Conservation (phyloP, 2,888 invertebrate species). For the Gisinianus flammeolus region DNA sequence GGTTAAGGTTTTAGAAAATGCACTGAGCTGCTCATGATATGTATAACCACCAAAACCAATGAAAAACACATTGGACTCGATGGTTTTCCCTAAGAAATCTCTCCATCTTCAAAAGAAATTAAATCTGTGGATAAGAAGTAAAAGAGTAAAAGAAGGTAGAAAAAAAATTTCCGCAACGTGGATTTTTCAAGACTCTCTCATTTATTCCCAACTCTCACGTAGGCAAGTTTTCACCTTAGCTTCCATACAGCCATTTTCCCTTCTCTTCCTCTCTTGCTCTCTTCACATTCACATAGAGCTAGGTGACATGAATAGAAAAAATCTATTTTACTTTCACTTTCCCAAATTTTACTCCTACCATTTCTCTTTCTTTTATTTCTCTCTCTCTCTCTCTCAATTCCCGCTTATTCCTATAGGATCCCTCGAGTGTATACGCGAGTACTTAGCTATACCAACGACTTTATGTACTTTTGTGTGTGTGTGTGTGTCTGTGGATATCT, state of each 20-base stretch:
- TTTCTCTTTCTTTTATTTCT: background rate
- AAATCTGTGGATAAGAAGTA: constrained; percentile 7
- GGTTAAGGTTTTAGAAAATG: too few species aligned
- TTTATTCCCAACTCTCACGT: constrained; percentile 22
- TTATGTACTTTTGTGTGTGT: too few species aligned
- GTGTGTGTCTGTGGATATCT: too few species aligned
- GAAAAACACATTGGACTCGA: too few species aligned
- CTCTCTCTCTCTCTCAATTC: background rate
- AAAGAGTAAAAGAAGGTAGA: background rate
- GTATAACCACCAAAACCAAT: too few species aligned
- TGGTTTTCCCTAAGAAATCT: too few species aligned
- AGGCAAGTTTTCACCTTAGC: background rate
- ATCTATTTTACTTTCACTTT: background rate
- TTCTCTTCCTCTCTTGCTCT: constrained; percentile 12
- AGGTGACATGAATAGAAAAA: background rate
- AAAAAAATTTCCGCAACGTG: constrained; percentile 20
- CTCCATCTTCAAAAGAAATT: constrained; percentile 23
- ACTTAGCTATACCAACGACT: background rate
- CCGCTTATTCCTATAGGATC: background rate
- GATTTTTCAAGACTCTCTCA: constrained; percentile 31
- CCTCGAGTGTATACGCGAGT: background rate
- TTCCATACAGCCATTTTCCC: background rate
- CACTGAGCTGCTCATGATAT: too few species aligned
- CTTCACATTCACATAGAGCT: background rate
- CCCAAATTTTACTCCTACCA: background rate